phyloP scores from a whole-genome alignment of 2,797 vertebrate genomes.

The Vireo griseus region DNA sequence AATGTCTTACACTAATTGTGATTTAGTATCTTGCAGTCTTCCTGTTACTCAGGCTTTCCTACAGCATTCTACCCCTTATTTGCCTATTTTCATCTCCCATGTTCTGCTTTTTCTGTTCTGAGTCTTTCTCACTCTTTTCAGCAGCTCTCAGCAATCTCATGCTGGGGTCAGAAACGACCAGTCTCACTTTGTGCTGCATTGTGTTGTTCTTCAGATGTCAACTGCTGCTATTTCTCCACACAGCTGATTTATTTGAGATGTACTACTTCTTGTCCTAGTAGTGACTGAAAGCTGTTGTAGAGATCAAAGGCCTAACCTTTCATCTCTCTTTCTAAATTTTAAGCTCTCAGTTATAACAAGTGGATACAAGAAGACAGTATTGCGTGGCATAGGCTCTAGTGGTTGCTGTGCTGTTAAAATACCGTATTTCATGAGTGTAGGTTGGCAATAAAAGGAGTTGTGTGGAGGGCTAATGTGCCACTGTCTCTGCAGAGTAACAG shows the following conservation, averaged over 20 bases:
- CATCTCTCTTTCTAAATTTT: neutral
- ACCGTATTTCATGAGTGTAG: neutral
- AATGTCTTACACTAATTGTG: neutral
- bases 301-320: neutral
- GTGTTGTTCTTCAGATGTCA: neutral
- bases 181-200: neutral
- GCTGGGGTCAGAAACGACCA: neutral
- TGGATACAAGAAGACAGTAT: neutral
- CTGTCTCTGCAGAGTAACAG: constrained; percentile 86
- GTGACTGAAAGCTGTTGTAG: neutral
- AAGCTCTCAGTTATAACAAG: neutral
- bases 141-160: neutral
- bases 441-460: neutral
- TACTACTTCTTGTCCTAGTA: neutral
- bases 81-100: neutral
- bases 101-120: neutral
- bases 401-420: neutral
- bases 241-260: neutral
- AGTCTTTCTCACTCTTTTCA: neutral
- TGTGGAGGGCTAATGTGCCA: neutral
- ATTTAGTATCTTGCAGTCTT: neutral
- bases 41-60: neutral
- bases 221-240: neutral
- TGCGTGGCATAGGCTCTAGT: neutral
- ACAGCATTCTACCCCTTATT: neutral